Conservation (phyloP, 2,888 invertebrate genomes). For the Dyspetes luteomarginatus region DNA sequence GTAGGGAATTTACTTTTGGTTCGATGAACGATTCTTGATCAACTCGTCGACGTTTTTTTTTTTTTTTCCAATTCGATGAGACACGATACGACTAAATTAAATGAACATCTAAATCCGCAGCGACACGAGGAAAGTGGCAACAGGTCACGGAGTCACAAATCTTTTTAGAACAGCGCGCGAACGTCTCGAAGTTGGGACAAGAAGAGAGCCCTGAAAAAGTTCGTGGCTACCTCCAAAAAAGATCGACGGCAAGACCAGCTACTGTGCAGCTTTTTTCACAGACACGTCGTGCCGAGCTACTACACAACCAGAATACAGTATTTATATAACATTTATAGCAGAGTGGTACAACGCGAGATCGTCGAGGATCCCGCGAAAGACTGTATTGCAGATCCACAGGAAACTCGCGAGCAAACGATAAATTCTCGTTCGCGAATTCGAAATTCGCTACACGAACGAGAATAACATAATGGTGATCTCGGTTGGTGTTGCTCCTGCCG, state of each 20-base stretch:
- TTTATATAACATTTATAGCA: slow-evolving; percentile 33
- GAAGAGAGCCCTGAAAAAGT: slow-evolving; percentile 25
- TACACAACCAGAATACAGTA: background rate
- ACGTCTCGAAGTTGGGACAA: slow-evolving; percentile 30
- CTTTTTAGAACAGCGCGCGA: slow-evolving; percentile 51
- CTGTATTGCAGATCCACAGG: slow-evolving; percentile 20
- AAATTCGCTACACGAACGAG: slow-evolving; percentile 72
- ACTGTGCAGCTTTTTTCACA: slow-evolving; percentile 60
- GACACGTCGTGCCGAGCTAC: no score
- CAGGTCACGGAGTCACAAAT: slow-evolving; percentile 62
- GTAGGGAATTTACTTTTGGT: no score
- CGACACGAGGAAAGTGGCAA: slow-evolving; percentile 9
- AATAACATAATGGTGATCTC: slow-evolving; percentile 68
- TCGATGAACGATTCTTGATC: background rate
- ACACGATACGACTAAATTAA: slow-evolving; percentile 76
- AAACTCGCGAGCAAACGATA: slow-evolving; percentile 62
- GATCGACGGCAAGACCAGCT: slow-evolving; percentile 55
- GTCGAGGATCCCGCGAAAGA: slow-evolving; percentile 28
- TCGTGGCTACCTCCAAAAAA: slow-evolving; percentile 17
- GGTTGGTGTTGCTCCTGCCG: slow-evolving; percentile 1
- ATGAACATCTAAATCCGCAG: slow-evolving; percentile 78
- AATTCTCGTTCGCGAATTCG: slow-evolving; percentile 72
- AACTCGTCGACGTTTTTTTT: background rate
- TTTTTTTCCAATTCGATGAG: background rate
- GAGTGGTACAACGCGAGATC: slow-evolving; percentile 21